Percentiles rank a stretch among this genome's conserved stretches.
Conservation (phyloP, 2,888 invertebrate genomes). For the Cosmorhoe ocellata region DNA sequence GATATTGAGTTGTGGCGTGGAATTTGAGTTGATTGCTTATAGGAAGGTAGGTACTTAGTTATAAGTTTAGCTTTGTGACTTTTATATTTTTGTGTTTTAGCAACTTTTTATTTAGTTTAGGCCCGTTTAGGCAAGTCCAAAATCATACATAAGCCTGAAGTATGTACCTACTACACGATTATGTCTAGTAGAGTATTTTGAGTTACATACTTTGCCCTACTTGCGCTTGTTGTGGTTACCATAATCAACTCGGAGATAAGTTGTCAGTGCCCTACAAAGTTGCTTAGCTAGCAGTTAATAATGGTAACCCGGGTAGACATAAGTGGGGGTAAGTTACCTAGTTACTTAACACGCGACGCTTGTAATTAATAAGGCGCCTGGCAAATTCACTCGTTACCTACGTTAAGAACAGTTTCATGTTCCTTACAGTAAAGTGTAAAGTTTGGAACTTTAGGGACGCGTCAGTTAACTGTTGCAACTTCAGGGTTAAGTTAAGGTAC, state of each 20-base stretch:
- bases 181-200: not conserved
- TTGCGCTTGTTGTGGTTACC: not conserved
- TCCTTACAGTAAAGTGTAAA: constrained; percentile 36
- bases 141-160: no score
- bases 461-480: constrained; percentile 36
- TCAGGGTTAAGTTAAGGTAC: constrained; percentile 25
- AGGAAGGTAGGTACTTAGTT: no score
- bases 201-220: not conserved
- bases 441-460: constrained; percentile 40
- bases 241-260: not conserved
- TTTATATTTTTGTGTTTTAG: no score
- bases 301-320: not conserved
- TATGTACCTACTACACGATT: no score
- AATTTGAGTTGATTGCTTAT: no score
- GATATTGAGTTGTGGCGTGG: no score
- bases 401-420: constrained; percentile 40
- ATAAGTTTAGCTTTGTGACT: no score
- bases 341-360: constrained; percentile 26
- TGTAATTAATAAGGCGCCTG: constrained; percentile 34
- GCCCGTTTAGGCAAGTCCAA: no score
- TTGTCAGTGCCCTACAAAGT: not conserved
- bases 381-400: constrained; percentile 35
- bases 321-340: constrained; percentile 10
- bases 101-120: no score
- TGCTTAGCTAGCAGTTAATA: not conserved